phyloP scores from a whole-genome alignment of 2,113 vertebrate species.

The Lepidothrix coronata region DNA sequence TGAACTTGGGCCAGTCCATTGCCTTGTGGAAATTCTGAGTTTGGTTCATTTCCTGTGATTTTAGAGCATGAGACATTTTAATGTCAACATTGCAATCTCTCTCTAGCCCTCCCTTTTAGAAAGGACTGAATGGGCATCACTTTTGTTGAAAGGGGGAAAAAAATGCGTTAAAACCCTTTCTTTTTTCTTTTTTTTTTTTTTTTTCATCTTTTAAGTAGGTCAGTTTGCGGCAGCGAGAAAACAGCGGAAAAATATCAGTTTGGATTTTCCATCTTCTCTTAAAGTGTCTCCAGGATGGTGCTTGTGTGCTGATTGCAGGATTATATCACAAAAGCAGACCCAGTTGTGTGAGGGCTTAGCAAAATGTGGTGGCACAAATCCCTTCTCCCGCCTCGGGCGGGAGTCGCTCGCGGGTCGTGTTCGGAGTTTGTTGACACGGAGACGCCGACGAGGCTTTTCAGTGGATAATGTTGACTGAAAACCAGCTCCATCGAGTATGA shows the following conservation, averaged over 20 bases:
- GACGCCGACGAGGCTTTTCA: neutral
- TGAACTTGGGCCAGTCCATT: neutral
- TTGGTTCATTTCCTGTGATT: constrained; percentile 19
- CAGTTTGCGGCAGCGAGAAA: neutral
- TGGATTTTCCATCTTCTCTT: constrained; percentile 45
- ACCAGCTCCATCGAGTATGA: neutral
- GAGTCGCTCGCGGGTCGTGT: neutral
- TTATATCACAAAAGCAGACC: constrained; percentile 59
- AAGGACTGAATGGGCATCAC: neutral
- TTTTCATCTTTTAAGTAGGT: constrained; percentile 33
- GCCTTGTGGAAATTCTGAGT: neutral
- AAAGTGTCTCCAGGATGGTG: constrained; percentile 34
- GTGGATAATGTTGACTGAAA: neutral
- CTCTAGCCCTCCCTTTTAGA: neutral
- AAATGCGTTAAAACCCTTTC: neutral
- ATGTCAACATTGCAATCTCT: neutral
- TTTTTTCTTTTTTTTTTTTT: neutral
- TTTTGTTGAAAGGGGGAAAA: neutral
- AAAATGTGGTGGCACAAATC: neutral
- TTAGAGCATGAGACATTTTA: neutral
- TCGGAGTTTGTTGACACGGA: neutral
- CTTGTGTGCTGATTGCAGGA: constrained; percentile 30
- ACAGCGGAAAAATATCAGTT: constrained; percentile 38
- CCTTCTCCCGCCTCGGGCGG: neutral
- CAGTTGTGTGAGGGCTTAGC: neutral